These are phyloP conservation scores for Hapalemur alaotrensis DNA, from an alignment of 2,797 vertebrate species.

Conservation along the genomic window DNA sequence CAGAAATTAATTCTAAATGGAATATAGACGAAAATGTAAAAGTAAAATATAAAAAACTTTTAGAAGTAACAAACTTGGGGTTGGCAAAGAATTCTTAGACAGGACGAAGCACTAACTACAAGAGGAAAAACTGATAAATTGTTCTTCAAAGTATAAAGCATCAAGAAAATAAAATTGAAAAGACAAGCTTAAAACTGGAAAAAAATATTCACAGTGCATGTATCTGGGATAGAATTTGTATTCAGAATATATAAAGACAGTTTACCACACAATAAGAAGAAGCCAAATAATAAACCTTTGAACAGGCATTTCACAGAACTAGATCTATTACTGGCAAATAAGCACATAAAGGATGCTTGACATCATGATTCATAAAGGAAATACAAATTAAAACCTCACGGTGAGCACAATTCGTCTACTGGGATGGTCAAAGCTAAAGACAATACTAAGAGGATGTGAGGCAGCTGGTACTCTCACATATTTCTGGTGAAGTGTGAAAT, in stretches of 20 bases:
- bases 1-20: background rate
- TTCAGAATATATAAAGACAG: background rate
- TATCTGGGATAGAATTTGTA: background rate
- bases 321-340: background rate
- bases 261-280: background rate
- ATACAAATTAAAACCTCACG: background rate
- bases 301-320: background rate
- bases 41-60: background rate
- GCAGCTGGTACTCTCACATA: background rate
- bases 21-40: background rate
- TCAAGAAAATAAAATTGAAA: background rate
- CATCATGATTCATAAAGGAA: background rate
- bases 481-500: background rate
- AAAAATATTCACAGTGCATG: background rate
- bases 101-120: background rate
- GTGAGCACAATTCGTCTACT: fast-evolving
- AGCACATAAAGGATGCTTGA: background rate
- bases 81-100: background rate
- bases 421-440: background rate
- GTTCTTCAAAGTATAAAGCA: background rate
- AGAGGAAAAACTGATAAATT: background rate
- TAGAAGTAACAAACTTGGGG: background rate
- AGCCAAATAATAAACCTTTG: background rate
- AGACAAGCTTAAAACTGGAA: background rate
- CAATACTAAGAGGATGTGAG: background rate